A percentile compares a stretch with the other conserved stretches of the same genome.
These are phyloP conservation scores for Drosophila micromelanica DNA, from an alignment of 1,140 invertebrate species.

Conservation along the genomic window DNA sequence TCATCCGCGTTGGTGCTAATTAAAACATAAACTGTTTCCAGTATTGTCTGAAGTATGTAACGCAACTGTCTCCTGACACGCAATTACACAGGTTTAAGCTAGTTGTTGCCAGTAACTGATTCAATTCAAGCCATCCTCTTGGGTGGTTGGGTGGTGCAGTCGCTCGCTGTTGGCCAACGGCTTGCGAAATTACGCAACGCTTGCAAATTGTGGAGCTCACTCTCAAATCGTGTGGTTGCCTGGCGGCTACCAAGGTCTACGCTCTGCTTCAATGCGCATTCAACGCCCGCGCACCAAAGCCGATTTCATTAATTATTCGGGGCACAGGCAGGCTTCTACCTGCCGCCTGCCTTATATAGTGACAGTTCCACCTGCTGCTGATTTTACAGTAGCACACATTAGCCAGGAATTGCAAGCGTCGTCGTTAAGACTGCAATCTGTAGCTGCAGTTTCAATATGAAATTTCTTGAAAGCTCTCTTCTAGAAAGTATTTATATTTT, in stretches of 20 bases:
- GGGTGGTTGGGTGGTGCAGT: constrained; percentile 2
- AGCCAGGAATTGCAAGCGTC: constrained; percentile 30
- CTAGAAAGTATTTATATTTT: too few species aligned
- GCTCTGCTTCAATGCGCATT: constrained; percentile 29
- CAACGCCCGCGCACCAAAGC: constrained; percentile 21
- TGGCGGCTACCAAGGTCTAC: neutral
- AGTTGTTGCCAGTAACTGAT: constrained; percentile 49
- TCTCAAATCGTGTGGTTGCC: neutral
- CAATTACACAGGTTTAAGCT: constrained; percentile 43
- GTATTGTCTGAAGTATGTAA: constrained; percentile 10
- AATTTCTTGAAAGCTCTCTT: constrained; percentile 35
- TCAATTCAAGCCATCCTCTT: constrained; percentile 54
- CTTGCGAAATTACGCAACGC: constrained; percentile 37
- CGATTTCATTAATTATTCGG: constrained; percentile 76
- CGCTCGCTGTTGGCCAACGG: neutral
- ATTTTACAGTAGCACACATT: constrained; percentile 60
- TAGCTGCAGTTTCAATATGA: constrained; percentile 29
- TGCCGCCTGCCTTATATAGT: neutral
- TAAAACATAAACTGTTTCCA: constrained; percentile 61
- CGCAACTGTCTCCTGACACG: constrained; percentile 25
- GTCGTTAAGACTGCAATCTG: constrained; percentile 19
- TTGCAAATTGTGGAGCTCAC: constrained; percentile 49
- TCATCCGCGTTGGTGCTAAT: constrained; percentile 46
- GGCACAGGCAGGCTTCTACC: constrained; percentile 39
- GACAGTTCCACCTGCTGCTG: constrained; percentile 26